Evolutionary conservation across 2,888 invertebrate species (phyloP).

Genomic region (Nymphalis c-album): DNA sequence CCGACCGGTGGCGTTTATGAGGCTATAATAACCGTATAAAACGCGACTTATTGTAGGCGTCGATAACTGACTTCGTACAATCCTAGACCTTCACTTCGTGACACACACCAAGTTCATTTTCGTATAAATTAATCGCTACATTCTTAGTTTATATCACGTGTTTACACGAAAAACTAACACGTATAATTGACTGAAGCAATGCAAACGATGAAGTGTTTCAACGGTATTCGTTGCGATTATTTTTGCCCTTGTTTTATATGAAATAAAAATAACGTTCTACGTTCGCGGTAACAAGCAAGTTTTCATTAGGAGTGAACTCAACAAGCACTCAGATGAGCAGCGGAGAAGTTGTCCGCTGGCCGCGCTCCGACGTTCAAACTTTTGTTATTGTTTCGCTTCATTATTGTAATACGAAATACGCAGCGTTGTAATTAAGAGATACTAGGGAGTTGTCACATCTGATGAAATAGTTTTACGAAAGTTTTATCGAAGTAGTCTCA

Average conservation of each 20-base stretch:
- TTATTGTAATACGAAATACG: slow-evolving; percentile 80
- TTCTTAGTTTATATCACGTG: slow-evolving; percentile 40
- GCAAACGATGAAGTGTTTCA: slow-evolving; percentile 46
- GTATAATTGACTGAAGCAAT: slow-evolving; percentile 39
- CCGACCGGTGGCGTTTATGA: slow-evolving; percentile 80
- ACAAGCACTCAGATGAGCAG: slow-evolving; percentile 77
- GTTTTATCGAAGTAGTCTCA: slow-evolving; percentile 67
- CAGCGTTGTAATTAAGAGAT: slow-evolving; percentile 78
- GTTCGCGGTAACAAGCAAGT: slow-evolving; percentile 71
- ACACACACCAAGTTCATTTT: slow-evolving; percentile 47
- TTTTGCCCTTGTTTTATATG: slow-evolving; percentile 55
- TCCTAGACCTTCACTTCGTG: slow-evolving; percentile 54
- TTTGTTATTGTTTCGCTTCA: slow-evolving; percentile 80
- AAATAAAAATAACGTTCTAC: slow-evolving; percentile 67
- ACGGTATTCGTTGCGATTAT: slow-evolving; percentile 48
- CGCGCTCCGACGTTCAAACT: slow-evolving; percentile 71
- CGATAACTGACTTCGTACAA: slow-evolving; percentile 78
- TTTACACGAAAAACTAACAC: slow-evolving; percentile 20
- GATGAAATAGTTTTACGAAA: slow-evolving; percentile 70
- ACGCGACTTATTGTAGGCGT: slow-evolving; percentile 80
- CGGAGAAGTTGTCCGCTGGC: slow-evolving; percentile 64
- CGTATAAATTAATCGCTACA: slow-evolving; percentile 47
- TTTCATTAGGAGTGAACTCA: slow-evolving; percentile 73
- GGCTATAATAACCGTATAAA: slow-evolving; percentile 82
- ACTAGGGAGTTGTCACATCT: slow-evolving; percentile 69